These are phyloP conservation scores for Dysidea cf. avara DNA, from an alignment of 37 sponge, comb jelly and placozoan species.

Conservation along the genomic window DNA sequence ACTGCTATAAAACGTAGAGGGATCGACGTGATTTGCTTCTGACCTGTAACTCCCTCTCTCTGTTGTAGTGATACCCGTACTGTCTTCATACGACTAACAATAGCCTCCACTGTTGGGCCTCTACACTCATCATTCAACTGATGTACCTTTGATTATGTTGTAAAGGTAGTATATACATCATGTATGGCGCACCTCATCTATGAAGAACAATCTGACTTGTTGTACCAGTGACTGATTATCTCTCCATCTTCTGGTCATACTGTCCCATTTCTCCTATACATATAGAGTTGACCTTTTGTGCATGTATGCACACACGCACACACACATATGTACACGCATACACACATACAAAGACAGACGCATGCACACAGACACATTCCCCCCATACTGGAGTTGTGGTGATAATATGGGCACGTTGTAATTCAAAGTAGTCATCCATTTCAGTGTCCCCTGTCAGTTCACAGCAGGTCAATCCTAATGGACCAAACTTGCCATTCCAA, in stretches of 20 bases:
- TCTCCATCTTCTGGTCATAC: constrained; percentile 95
- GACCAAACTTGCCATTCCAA: constrained; percentile 88
- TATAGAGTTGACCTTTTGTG: not conserved
- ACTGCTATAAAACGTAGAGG: constrained; percentile 88
- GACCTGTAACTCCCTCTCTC: constrained; percentile 4
- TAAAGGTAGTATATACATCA: not conserved
- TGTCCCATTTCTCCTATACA: constrained; percentile 98
- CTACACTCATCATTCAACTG: constrained; percentile 90
- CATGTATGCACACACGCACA: not conserved
- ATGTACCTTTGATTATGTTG: constrained; percentile 53
- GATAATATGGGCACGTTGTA: constrained; percentile 88
- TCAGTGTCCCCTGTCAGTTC: constrained; percentile 97
- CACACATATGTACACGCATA: not conserved
- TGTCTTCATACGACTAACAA: constrained; percentile 99
- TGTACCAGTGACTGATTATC: constrained; percentile 90
- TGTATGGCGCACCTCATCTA: constrained; percentile 81
- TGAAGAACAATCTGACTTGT: constrained; percentile 83
- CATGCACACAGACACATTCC: not conserved
- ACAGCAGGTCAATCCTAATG: constrained; percentile 74
- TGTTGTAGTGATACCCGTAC: constrained; percentile 59
- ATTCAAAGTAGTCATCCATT: constrained; percentile 91
- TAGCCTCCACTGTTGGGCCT: constrained; percentile 98
- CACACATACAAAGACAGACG: constrained; percentile 1
- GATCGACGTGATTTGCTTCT: not conserved
- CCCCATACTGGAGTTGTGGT: constrained; percentile 89